Conservation (phyloP, 2,797 vertebrate genomes). For the Falco peregrinus region DNA sequence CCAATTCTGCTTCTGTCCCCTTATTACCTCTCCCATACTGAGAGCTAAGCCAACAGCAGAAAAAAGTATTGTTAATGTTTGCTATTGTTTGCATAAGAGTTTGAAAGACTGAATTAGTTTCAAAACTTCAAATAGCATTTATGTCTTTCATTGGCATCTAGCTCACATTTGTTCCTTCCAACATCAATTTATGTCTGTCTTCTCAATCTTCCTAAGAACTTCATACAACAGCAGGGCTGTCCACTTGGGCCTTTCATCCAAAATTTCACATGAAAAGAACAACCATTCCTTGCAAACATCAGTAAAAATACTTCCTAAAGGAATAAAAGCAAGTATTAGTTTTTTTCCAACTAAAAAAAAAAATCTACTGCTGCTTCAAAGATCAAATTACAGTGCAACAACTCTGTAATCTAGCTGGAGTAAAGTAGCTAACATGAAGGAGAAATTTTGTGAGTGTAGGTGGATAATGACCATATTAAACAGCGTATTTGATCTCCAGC, state of each 20-base stretch:
- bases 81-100: not conserved
- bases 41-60: not conserved
- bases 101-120: not conserved
- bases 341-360: not conserved
- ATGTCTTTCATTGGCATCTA: not conserved
- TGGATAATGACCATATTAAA: not conserved
- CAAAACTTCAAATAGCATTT: not conserved
- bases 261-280: not conserved
- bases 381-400: not conserved
- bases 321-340: not conserved
- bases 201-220: not conserved
- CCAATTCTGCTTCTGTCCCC: not conserved
- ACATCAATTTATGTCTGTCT: not conserved
- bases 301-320: not conserved
- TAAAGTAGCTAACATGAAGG: not conserved
- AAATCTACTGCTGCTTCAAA: not conserved
- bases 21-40: not conserved
- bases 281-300: not conserved
- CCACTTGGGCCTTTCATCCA: not conserved
- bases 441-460: not conserved
- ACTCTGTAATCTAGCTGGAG: not conserved
- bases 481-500: not conserved
- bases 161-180: not conserved
- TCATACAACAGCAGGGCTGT: not conserved
- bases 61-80: not conserved